Conservation (phyloP, 2,797 vertebrate species). For the Mormyrops boulengeri region DNA sequence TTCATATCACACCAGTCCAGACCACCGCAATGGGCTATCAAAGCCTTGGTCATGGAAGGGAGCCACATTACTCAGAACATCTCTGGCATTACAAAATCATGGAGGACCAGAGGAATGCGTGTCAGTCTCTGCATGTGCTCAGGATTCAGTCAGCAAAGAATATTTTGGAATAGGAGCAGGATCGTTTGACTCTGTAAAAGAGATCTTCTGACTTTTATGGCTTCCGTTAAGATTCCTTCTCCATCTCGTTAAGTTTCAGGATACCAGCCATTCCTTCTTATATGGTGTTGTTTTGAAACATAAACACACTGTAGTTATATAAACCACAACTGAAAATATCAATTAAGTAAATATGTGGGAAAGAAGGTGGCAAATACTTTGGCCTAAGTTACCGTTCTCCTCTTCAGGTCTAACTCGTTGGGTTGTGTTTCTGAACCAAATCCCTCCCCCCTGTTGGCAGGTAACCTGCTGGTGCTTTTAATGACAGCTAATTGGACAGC, state of each 20-base stretch:
- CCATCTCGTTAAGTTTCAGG: neutral
- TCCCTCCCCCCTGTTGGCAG: constrained; percentile 39
- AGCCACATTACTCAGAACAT: neutral
- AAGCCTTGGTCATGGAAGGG: constrained; percentile 8
- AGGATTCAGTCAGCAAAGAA: neutral
- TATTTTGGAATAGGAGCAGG: neutral
- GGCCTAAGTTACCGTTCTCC: neutral
- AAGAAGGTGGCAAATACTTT: neutral
- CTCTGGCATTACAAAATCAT: neutral
- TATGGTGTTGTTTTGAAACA: neutral
- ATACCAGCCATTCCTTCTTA: neutral
- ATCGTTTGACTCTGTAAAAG: neutral
- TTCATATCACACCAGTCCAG: constrained; percentile 39
- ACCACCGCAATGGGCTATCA: constrained; percentile 39
- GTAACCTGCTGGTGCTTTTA: constrained; percentile 34
- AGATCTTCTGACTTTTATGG: neutral
- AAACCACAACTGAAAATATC: constrained; percentile 7
- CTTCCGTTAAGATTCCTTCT: neutral
- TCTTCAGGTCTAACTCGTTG: constrained; percentile 29
- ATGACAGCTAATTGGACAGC: constrained; percentile 41
- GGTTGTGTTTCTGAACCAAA: constrained; percentile 32
- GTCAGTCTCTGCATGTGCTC: neutral
- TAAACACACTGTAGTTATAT: neutral
- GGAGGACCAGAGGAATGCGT: neutral
- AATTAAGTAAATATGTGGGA: neutral